Conservation (phyloP, 2,113 vertebrate genomes). For the Toxostoma redivivum region DNA sequence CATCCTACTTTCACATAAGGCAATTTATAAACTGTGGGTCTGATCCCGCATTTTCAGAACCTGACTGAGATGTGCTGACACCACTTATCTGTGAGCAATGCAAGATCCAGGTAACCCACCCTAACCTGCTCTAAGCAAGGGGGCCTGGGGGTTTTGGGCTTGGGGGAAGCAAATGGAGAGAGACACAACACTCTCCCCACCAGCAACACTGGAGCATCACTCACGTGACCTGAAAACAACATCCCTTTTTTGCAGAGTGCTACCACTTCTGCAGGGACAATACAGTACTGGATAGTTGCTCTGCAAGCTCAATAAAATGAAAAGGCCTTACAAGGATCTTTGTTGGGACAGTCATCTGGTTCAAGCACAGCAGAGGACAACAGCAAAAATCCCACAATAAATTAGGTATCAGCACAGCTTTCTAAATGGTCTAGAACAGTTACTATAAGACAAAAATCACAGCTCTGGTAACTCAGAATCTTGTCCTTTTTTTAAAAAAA, state of each 20-base stretch:
- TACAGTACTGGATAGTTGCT: slow-evolving; percentile 62
- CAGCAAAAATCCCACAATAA: slow-evolving; percentile 14
- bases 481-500: neutral
- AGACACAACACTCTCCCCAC: neutral
- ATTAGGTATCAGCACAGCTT: slow-evolving; percentile 48
- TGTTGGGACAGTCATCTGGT: slow-evolving; percentile 27
- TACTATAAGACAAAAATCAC: slow-evolving; percentile 4
- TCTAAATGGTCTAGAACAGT: slow-evolving; percentile 15
- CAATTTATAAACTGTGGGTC: slow-evolving; percentile 1
- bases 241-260: slow-evolving; percentile 37
- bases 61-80: neutral
- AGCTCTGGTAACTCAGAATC: slow-evolving; percentile 15
- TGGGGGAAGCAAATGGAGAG: neutral
- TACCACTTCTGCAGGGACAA: slow-evolving; percentile 46
- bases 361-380: slow-evolving; percentile 43
- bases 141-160: neutral
- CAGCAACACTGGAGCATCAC: neutral
- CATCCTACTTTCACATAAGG: neutral
- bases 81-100: neutral
- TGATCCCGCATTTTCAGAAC: neutral
- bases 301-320: slow-evolving; percentile 40
- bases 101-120: neutral
- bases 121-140: neutral
- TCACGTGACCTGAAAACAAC: slow-evolving; percentile 29
- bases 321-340: slow-evolving; percentile 27